phyloP scores from a whole-genome alignment of 2,888 invertebrate genomes.

The Nymphalis urticae region DNA sequence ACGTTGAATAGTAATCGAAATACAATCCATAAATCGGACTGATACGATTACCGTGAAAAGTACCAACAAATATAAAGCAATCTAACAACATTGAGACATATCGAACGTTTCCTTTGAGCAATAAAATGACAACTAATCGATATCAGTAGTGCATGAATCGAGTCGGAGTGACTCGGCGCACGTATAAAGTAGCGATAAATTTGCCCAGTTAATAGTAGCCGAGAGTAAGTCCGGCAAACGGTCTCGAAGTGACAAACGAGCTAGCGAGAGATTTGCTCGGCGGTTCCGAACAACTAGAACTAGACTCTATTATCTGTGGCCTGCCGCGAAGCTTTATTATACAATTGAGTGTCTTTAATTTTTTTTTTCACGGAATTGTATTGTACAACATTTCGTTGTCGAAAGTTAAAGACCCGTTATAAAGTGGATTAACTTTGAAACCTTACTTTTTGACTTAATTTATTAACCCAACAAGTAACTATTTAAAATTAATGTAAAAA shows the following conservation, averaged over 20 bases:
- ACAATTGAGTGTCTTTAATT: not conserved
- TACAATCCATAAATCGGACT: not conserved
- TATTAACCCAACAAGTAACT: no score
- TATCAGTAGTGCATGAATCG: constrained; percentile 33
- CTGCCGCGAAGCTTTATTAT: constrained; percentile 5
- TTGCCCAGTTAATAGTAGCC: constrained; percentile 45
- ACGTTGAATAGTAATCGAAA: constrained; percentile 3
- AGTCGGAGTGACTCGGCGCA: constrained; percentile 39
- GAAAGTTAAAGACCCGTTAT: no score
- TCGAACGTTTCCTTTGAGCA: constrained; percentile 20
- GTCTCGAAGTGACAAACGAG: constrained; percentile 50
- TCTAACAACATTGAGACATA: constrained; percentile 9
- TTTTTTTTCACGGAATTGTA: not conserved
- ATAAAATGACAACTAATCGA: constrained; percentile 30
- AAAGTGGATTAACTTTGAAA: no score
- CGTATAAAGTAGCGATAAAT: constrained; percentile 52
- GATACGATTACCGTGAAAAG: constrained; percentile 4
- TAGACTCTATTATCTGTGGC: constrained; percentile 24
- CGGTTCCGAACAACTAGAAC: constrained; percentile 36
- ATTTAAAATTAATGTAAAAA: no score
- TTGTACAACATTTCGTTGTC: no score
- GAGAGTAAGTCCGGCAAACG: constrained; percentile 48
- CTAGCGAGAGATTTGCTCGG: constrained; percentile 42
- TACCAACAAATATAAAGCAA: not conserved
- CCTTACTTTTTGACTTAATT: no score